A percentile compares a stretch with the other conserved stretches of the same genome.
Conservation (phyloP, 53 echinoderm and acorn worm species). For the Arbacia lixula region DNA sequence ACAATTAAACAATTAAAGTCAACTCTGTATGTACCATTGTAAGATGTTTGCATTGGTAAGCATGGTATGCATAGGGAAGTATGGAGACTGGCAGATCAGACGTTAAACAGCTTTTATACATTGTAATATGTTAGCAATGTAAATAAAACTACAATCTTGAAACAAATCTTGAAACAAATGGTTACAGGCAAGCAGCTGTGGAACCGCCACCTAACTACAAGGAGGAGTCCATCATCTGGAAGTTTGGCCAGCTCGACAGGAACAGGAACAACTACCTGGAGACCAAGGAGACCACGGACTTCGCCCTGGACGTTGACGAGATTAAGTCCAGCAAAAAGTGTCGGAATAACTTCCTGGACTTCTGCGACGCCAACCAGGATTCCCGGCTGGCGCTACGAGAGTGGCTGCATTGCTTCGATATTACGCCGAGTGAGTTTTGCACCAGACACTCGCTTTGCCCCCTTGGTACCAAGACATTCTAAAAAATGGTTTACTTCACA, state of each 20-base stretch:
- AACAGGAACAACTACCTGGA: conserved; percentile 82
- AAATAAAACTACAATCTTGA: no score
- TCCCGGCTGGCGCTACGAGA: conserved; percentile 72
- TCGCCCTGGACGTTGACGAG: conserved; percentile 63
- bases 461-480: no score
- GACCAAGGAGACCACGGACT: conserved; percentile 61
- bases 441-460: no score
- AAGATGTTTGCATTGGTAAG: no score
- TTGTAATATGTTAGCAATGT: no score
- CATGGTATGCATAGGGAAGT: no score
- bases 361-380: conserved; percentile 82
- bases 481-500: no score
- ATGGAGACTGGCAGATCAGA: no score
- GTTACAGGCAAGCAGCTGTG: conserved; percentile 30
- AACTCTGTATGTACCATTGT: no score
- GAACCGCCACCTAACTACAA: conserved; percentile 2
- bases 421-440: conserved; percentile 72
- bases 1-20: no score
- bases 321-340: conserved; percentile 83
- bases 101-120: no score
- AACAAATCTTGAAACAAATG: no score
- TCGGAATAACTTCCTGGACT: conserved; percentile 77
- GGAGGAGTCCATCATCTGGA: conserved; percentile 83
- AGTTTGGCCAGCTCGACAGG: conserved; percentile 83
- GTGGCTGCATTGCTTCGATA: conserved; percentile 88